phyloP scores from a whole-genome alignment of 2,113 vertebrate genomes.

The Hippocampus abdominalis region DNA sequence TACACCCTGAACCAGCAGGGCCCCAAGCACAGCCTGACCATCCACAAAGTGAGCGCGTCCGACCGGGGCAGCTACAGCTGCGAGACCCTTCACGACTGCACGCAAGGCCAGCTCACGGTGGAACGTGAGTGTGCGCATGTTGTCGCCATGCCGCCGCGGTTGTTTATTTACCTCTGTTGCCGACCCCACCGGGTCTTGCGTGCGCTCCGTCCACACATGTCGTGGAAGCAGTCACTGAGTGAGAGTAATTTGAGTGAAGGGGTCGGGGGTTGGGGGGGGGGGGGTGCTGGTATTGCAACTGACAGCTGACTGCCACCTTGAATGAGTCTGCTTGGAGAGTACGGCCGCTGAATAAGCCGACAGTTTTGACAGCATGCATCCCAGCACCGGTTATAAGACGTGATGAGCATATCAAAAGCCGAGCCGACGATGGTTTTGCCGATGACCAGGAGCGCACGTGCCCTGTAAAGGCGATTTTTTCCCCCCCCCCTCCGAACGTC shows the following conservation, averaged over 20 bases:
- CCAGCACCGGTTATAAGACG: too few relatives aligned
- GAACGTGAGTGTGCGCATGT: conserved; percentile 80
- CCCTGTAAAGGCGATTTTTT: conserved; percentile 8
- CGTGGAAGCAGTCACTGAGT: conserved; percentile 56
- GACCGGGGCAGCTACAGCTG: conserved; percentile 90
- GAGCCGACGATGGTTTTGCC: conserved; percentile 9
- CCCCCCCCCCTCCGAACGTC: conserved; percentile 25
- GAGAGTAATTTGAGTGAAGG: conserved; percentile 63
- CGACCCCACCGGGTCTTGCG: conserved; percentile 8
- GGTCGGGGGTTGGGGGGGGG: conserved; percentile 17
- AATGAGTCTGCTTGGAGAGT: conserved; percentile 17
- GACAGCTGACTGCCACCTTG: conserved; percentile 63
- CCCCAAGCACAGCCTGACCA: conserved; percentile 72
- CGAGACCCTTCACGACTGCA: conserved; percentile 88
- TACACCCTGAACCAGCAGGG: conserved; percentile 75
- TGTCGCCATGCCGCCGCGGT: conserved; percentile 58
- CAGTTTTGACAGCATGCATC: too few relatives aligned
- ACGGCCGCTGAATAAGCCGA: too few relatives aligned
- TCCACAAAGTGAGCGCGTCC: conserved; percentile 69
- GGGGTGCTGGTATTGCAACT: conserved; percentile 34
- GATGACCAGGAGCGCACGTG: background rate
- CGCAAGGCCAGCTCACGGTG: conserved; percentile 83
- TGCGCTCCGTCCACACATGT: conserved; percentile 27
- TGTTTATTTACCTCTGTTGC: conserved; percentile 65
- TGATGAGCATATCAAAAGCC: conserved; percentile 24